Conservation (phyloP, 2,113 vertebrate species). For the Odobenus rosmarus region DNA sequence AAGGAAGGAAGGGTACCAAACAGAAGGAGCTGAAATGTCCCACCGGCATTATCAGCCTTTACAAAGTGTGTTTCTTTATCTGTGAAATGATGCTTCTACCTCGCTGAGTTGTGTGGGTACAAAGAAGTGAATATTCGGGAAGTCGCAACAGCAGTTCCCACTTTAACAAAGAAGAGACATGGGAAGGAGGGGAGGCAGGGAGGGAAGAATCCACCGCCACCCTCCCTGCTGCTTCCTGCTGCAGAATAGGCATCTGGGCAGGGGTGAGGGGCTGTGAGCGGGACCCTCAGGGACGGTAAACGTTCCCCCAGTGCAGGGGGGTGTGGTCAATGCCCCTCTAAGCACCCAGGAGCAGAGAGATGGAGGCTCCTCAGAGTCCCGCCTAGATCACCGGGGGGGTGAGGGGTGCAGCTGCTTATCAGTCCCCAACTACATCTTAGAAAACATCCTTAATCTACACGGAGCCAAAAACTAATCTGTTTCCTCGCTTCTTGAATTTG, state of each 20-base stretch:
- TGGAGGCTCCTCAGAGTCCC: not conserved
- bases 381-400: fast-evolving
- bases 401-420: not conserved
- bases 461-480: not conserved
- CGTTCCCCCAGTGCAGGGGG: not conserved
- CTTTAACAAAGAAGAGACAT: fast-evolving
- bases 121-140: not conserved
- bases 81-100: not conserved
- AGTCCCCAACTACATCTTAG: not conserved
- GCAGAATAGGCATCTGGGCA: too few relatives aligned
- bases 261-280: too few relatives aligned
- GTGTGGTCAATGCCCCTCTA: not conserved
- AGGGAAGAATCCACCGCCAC: too few relatives aligned
- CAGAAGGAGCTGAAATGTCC: fast-evolving
- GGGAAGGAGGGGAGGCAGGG: not conserved
- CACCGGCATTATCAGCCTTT: not conserved
- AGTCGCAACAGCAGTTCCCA: not conserved
- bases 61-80: not conserved
- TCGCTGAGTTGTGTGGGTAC: fast-evolving
- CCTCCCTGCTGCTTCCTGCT: too few relatives aligned
- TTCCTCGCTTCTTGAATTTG: not conserved
- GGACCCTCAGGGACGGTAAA: too few relatives aligned
- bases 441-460: not conserved
- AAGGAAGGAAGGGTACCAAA: fast-evolving
- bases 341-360: not conserved